A percentile compares a stretch with the other conserved stretches of the same genome.
These are phyloP conservation scores for Silurus asotus DNA, from an alignment of 2,113 vertebrate species.

Conservation along the genomic window DNA sequence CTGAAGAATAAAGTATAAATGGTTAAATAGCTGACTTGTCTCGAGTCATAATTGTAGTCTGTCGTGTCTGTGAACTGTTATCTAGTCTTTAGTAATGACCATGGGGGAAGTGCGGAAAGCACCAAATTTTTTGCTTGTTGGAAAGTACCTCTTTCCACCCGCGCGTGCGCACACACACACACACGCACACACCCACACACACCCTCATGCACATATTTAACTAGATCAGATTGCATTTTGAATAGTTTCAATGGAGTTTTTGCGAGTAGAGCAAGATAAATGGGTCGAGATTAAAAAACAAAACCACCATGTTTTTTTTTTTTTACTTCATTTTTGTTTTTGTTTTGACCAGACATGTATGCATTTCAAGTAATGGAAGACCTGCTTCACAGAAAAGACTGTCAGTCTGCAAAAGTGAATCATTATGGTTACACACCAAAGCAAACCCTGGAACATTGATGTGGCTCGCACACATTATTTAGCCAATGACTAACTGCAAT, in stretches of 20 bases:
- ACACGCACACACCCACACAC: not conserved
- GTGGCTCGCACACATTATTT: not conserved
- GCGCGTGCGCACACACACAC: not conserved
- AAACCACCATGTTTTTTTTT: not conserved
- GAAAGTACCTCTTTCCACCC: constrained; percentile 11
- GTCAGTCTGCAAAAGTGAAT: not conserved
- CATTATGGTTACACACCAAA: not conserved
- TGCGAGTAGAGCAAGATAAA: not conserved
- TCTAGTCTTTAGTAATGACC: not conserved
- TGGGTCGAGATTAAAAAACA: not conserved
- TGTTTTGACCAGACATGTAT: not conserved
- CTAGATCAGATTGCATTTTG: too few relatives aligned
- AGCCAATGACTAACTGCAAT: not conserved
- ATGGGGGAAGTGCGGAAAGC: constrained; percentile 38
- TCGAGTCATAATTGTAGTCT: not conserved
- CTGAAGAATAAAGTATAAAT: too few relatives aligned
- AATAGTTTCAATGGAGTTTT: too few relatives aligned
- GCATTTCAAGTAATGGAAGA: not conserved
- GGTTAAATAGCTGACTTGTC: too few relatives aligned
- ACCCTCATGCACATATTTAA: too few relatives aligned
- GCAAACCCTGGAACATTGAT: not conserved
- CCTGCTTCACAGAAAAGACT: not conserved
- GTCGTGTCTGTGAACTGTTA: not conserved
- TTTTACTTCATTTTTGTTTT: not conserved
- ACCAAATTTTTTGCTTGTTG: not conserved